Percentiles rank a stretch among this genome's conserved stretches.
These are phyloP conservation scores for Eristalis arbustorum DNA, from an alignment of 2,888 invertebrate genomes.

Conservation along the genomic window DNA sequence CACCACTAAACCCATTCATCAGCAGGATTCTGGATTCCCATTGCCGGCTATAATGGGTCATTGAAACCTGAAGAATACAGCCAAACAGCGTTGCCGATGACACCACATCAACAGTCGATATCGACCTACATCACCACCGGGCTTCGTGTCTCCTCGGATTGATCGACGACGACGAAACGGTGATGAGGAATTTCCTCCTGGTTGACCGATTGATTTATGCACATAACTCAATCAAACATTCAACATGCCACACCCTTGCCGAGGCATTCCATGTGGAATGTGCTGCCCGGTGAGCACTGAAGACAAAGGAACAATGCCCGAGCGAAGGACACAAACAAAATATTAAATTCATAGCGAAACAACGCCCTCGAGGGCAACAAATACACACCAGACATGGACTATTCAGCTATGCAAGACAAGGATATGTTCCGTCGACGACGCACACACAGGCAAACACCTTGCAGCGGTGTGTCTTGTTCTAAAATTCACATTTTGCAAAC, in stretches of 20 bases:
- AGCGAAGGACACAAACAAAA: not conserved
- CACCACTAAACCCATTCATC: too few relatives aligned
- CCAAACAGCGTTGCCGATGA: too few relatives aligned
- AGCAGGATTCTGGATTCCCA: too few relatives aligned
- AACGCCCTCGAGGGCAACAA: not conserved
- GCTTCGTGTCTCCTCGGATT: too few relatives aligned
- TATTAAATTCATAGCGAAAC: not conserved
- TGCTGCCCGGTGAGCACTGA: not conserved
- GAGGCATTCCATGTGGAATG: not conserved
- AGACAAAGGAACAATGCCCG: not conserved
- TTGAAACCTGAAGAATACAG: too few relatives aligned
- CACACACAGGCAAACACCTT: not conserved
- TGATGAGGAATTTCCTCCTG: too few relatives aligned
- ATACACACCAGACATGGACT: not conserved
- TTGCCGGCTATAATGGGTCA: too few relatives aligned
- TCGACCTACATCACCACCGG: too few relatives aligned
- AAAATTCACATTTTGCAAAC: not conserved
- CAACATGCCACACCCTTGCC: not conserved
- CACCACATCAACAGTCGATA: too few relatives aligned
- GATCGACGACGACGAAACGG: too few relatives aligned
- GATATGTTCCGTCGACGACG: not conserved
- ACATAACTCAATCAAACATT: not conserved
- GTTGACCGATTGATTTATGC: not conserved
- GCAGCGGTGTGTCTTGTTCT: not conserved
- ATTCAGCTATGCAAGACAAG: not conserved